Base-by-base conservation (phyloP, 1,140 invertebrate species). In the Platyura marginata region DNA sequence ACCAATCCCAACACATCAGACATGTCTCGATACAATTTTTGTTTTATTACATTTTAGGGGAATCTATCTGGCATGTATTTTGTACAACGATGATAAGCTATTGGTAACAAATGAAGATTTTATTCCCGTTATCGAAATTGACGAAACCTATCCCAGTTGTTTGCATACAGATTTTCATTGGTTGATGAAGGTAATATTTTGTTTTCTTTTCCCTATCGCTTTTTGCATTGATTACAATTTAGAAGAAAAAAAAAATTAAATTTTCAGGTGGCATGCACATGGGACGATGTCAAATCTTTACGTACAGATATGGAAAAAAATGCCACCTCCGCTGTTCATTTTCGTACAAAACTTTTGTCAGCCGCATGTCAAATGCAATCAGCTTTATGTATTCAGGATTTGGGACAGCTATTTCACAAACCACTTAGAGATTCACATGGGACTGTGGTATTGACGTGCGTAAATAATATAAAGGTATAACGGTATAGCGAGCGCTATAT, bases 101-200 rank as follows among this genome's bases (percentile, higher is more conserved):
- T 66, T 97, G 42, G 85, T 95, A 9, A 97, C 92, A 3, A 90
- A 87, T 54, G 93, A 97, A 66, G 93, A 98, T 49, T 90, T 90
- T 60, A 66, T 96, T 33, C 94, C 94, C 3, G 88, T 94, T 22
- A 84, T 97, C 48, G 90, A 96, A 67, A 81, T 97, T 13, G 92
- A 97, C 61, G 93, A 98, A 64, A 88, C 84, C 15, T 95, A 89
- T 59, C 85, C 89, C 19, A 83, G 79, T 47, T 82, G 83, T 47
- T 77, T 95, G 21, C 79, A 93, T 55, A 79, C 79, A 45, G 92
- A 98, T 63, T 89, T 93, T 59, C 85, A 97, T 62, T 98, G 93
- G 93, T 67, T 98, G 2, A 88, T 97, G 79, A 96, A 97, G 72
- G 85, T 95, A 62, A 50, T 41, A 35, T 46, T 37, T 15, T 13